Conservation (phyloP, 2,888 invertebrate genomes). For the Heteropelma amictum region DNA sequence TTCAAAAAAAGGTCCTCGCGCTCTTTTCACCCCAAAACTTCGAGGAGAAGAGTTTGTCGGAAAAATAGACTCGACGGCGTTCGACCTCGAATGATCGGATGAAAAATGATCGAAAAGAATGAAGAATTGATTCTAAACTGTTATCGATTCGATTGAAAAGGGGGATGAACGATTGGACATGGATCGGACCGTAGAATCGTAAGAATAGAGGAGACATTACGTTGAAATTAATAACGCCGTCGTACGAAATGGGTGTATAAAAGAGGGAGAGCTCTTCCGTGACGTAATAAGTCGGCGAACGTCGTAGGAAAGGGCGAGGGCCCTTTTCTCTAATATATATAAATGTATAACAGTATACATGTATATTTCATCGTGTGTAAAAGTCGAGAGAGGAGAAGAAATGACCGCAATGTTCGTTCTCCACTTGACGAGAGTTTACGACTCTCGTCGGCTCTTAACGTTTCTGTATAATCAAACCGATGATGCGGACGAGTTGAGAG, state of each 20-base stretch:
- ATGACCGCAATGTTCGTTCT: conserved; percentile 47
- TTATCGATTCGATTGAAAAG: too few relatives aligned
- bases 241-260: conserved; percentile 22
- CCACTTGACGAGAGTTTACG: conserved; percentile 21
- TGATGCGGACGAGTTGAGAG: conserved; percentile 17
- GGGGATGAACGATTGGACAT: not conserved
- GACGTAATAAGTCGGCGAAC: conserved; percentile 47
- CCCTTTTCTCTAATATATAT: not conserved
- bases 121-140: too few relatives aligned
- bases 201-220: too few relatives aligned
- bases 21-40: not conserved
- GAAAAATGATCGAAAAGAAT: too few relatives aligned
- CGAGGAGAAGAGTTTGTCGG: not conserved
- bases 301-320: conserved; percentile 21
- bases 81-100: not conserved
- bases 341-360: not conserved
- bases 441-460: conserved; percentile 16
- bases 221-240: conserved; percentile 49
- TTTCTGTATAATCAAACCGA: conserved; percentile 48
- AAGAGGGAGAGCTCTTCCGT: conserved; percentile 15
- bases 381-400: conserved; percentile 27
- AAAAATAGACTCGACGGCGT: not conserved
- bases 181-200: conserved; percentile 5
- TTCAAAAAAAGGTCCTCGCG: not conserved
- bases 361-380: not conserved